Evolutionary conservation across 2,113 vertebrate species (phyloP).

Genomic region (Falco punctatus): DNA sequence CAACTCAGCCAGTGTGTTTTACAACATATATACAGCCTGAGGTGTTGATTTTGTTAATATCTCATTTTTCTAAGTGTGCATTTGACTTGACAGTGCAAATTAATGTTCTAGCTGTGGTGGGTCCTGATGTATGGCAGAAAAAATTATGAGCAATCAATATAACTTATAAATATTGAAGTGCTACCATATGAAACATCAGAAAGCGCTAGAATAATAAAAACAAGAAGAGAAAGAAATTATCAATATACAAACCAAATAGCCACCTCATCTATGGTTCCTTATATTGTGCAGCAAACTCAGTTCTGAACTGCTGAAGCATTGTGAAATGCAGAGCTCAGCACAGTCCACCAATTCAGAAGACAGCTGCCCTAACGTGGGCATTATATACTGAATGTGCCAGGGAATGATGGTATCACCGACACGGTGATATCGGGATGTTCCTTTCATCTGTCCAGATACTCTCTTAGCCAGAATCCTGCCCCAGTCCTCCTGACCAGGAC

Average conservation of each 20-base stretch:
- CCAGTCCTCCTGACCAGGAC: not conserved
- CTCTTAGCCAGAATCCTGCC: not conserved
- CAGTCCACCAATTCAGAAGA: not conserved
- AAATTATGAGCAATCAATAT: not conserved
- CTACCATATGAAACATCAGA: not conserved
- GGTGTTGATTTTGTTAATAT: not conserved
- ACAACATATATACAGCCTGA: not conserved
- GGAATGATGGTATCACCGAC: not conserved
- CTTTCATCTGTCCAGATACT: not conserved
- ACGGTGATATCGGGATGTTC: rapidly evolving
- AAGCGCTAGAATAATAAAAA: not conserved
- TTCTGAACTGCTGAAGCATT: not conserved
- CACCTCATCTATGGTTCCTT: not conserved
- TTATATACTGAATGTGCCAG: rapidly evolving
- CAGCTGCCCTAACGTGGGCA: rapidly evolving
- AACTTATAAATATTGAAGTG: slow-evolving; percentile 20
- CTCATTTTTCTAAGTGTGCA: not conserved
- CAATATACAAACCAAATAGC: not conserved
- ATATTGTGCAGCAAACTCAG: not conserved
- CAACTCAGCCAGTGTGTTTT: not conserved
- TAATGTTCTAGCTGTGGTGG: not conserved
- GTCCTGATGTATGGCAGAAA: not conserved
- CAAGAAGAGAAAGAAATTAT: not conserved
- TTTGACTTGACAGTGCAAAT: not conserved
- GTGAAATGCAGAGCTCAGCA: not conserved